Conservation (phyloP, 2,888 invertebrate genomes). For the Phymatocera aterrima region DNA sequence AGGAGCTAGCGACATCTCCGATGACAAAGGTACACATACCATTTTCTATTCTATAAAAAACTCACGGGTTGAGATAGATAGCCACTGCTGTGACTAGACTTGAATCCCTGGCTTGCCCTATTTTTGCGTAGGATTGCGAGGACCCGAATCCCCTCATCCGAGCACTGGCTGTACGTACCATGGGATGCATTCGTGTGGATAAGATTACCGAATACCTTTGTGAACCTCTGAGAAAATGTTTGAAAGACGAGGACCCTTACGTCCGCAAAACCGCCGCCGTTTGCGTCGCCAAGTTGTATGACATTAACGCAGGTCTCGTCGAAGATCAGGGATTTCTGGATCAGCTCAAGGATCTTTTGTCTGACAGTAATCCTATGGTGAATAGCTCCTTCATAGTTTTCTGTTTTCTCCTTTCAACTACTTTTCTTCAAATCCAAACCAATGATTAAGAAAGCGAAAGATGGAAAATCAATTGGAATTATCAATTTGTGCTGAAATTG, state of each 20-base stretch:
- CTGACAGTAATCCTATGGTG: conserved; percentile 99
- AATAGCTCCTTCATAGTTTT: conserved; percentile 35
- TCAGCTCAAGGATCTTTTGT: conserved; percentile 95
- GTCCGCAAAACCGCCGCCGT: conserved; percentile 99
- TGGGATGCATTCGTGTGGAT: conserved; percentile 99
- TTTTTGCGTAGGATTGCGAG: conserved; percentile 93
- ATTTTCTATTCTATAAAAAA: conserved; percentile 60
- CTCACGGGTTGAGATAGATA: conserved; percentile 72
- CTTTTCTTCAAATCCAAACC: background rate
- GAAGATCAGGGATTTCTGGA: conserved; percentile 96
- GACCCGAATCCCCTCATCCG: conserved; percentile 99
- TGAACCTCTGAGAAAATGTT: conserved; percentile 95
- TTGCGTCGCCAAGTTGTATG: conserved; percentile 99
- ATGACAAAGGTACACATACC: conserved; percentile 74
- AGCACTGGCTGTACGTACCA: conserved; percentile 98
- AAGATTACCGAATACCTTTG: conserved; percentile 99
- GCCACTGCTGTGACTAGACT: conserved; percentile 74
- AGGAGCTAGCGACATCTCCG: conserved; percentile 75
- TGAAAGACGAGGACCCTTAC: conserved; percentile 97
- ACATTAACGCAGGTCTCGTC: conserved; percentile 86
- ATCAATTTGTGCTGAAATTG: conserved; percentile 10
- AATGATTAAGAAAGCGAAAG: background rate
- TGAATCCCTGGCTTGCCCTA: conserved; percentile 75
- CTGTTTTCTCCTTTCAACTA: too few relatives aligned
- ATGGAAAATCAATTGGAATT: background rate